Evolutionary conservation across 2,888 invertebrate genomes (phyloP).

Genomic region (Philaethria dido): DNA sequence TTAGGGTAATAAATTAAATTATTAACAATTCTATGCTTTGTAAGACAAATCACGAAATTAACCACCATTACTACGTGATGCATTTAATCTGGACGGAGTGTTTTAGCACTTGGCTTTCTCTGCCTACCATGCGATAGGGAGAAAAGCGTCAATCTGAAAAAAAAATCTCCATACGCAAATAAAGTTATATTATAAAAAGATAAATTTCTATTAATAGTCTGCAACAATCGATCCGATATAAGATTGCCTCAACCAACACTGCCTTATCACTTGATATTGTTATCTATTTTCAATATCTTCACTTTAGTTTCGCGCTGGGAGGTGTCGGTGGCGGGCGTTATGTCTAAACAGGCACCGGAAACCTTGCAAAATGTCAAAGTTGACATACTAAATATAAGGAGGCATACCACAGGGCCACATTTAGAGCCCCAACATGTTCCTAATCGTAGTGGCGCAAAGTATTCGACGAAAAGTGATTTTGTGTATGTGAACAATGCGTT

Average conservation of each 20-base stretch:
- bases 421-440: neutral
- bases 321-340: slow-evolving; percentile 29
- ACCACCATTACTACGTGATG: no score
- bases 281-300: slow-evolving; percentile 34
- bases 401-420: slow-evolving; percentile 46
- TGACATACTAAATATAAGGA: slow-evolving; percentile 36
- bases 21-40: no score
- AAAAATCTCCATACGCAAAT: no score
- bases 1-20: no score
- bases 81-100: no score
- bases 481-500: slow-evolving; percentile 69
- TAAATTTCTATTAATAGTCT: slow-evolving; percentile 4
- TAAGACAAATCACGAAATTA: no score
- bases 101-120: no score
- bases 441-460: neutral
- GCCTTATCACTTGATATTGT: slow-evolving; percentile 27
- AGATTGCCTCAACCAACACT: neutral
- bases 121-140: no score
- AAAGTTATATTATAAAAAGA: neutral
- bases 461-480: slow-evolving; percentile 50
- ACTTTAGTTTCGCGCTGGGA: slow-evolving; percentile 27
- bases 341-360: slow-evolving; percentile 42
- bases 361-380: slow-evolving; percentile 37
- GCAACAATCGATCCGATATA: slow-evolving; percentile 8
- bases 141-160: no score